Base-by-base conservation (phyloP, 2,797 vertebrate genomes). In the Poecilia gillii region DNA sequence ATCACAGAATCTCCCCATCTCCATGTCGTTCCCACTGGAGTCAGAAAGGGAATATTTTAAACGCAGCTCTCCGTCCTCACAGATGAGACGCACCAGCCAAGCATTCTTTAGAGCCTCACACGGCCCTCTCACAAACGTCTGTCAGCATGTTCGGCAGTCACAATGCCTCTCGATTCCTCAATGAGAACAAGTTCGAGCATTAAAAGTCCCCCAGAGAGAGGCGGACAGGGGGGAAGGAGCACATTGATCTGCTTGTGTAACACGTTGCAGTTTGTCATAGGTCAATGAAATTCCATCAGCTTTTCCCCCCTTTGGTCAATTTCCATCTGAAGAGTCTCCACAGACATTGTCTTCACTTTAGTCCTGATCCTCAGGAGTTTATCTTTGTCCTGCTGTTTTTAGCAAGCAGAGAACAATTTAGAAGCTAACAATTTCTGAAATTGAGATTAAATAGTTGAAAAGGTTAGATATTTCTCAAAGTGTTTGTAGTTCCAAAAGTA, bases 251-350 rank as follows among this genome's bases (percentile, higher is more conserved):
- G 87, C 80, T 88, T 85, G 91, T 90, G 91, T 87, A 93, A 93
- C 93, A 90, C 13, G 76, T 72, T 80, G 87, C 84, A 83, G 88
- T 89, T 92, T 91, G 86, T 85, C 88, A 86, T 79, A 90, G 92
- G 93, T 94, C 93, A 94, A 93, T 93, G 87, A 83, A 93, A 93
- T 94, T 87, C 92, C 89, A 94, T 93, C 90, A 88, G 87, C 88
- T 88, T 88, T 59, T 33, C n/a, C 55, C 53, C 68, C 83, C 89
- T 85, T 90, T 90, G 81, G 91, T 94, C 93, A 94, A 94, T 95
- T 93, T 86, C 87, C 80, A 89, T 91, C 90, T 89, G 87, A 86
- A 85, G 82, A 85, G 72, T 84, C 81, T 92, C 77, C n/a, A 53
- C 76, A 78, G 62, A 87, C 86, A 83, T 81, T 87, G 92, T 87